These are phyloP conservation scores for Acrocephalus kingi DNA, from an alignment of 2,113 vertebrate species.

Conservation along the genomic window DNA sequence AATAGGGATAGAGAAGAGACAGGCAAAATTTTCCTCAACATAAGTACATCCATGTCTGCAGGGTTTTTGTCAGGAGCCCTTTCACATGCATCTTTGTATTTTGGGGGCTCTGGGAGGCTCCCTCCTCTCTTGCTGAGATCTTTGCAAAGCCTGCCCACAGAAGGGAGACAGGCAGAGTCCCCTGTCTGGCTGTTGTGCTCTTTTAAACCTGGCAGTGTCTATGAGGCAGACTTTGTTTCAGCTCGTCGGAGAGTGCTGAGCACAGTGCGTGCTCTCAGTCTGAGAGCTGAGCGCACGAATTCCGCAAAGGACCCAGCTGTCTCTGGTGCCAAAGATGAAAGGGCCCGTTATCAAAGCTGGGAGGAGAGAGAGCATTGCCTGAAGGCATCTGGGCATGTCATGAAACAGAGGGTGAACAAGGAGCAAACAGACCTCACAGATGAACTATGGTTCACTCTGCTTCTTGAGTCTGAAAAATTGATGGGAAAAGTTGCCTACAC, in stretches of 20 bases:
- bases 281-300: background rate
- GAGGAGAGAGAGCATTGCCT: background rate
- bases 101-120: background rate
- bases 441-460: background rate
- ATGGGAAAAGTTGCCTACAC: background rate
- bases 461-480: background rate
- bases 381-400: background rate
- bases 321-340: constrained; percentile 40
- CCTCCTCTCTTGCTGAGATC: background rate
- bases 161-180: background rate
- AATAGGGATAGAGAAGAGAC: background rate
- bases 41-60: background rate
- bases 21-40: background rate
- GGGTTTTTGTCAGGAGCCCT: background rate
- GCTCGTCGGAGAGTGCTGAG: background rate
- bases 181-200: background rate
- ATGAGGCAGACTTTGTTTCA: constrained; percentile 15
- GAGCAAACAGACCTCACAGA: background rate
- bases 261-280: background rate
- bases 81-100: background rate
- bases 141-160: background rate
- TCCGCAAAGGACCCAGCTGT: background rate
- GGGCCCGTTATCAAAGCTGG: background rate
- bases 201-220: background rate
- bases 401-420: background rate